Evolutionary conservation across 2,888 invertebrate species (phyloP), one percentile per base, ranked within the genome.

Genomic region (Acleris laterana): DNA sequence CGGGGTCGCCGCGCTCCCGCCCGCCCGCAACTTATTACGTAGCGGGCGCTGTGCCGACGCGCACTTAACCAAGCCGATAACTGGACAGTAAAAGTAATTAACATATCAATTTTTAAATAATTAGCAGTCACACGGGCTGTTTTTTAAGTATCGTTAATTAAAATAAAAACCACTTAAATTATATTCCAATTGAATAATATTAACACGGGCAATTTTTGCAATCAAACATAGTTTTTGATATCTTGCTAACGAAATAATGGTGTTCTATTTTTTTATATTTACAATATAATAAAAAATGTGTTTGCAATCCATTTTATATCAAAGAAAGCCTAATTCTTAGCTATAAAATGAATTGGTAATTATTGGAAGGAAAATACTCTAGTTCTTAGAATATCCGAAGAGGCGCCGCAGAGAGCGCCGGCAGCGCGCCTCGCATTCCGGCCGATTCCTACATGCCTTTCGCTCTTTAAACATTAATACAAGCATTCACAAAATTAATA

Each of bases 401-500:
- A 72, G 74, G 71, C 70, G 72, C 70, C 68, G 58, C 46, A 44
- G 61, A 71, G 68, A 11, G 69, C 71, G 71, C 57, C 62, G 63
- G 71, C 62, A 69, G 76, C 74, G 77, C 74, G 64, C 62, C 59
- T 68, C 74, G 77, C 72, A 77, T 60, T 74, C 74, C 78, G 76
- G 71, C 76, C 83, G 84, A 82, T 85, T 84, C 79, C 73, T 78
- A 85, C 87, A 88, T 89, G 46, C 65, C 50, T 22, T 19, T 42
- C 38, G 42, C 50, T 56, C 51, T 20, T 50, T 22, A 42, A 38
- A 44, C 22, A 46, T 46, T 25, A 25, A 16, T 19, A 87, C 86
- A 88, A 89, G 87, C 85, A 90, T 88, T 90, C 88, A 86, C 87
- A 81, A 84, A 87, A 87, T 81, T 80, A 82, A 83, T 82, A 85